Conservation (phyloP, 1,140 invertebrate species). For the Antheraea pernyi region DNA sequence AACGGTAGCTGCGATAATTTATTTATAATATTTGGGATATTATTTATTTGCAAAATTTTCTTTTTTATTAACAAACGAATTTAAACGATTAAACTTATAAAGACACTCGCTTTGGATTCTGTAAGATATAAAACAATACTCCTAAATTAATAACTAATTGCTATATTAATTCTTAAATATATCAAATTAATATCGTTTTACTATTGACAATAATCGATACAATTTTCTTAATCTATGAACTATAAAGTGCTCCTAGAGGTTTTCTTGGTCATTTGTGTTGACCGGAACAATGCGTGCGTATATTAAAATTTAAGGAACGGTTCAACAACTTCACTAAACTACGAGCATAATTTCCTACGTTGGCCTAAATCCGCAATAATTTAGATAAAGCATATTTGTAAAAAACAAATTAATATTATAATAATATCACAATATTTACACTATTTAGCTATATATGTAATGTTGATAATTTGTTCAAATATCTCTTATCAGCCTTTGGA, state of each 20-base stretch:
- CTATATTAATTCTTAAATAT: neutral
- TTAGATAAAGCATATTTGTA: slow-evolving; percentile 25
- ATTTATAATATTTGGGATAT: too few relatives aligned
- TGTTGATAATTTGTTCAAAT: slow-evolving; percentile 33
- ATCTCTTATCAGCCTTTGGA: slow-evolving; percentile 38
- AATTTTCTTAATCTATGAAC: neutral
- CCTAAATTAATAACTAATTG: neutral
- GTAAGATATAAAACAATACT: neutral
- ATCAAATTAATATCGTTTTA: neutral
- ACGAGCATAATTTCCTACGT: slow-evolving; percentile 19
- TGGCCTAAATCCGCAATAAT: slow-evolving; percentile 34
- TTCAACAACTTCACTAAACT: neutral
- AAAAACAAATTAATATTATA: slow-evolving; percentile 33
- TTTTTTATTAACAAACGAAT: too few relatives aligned
- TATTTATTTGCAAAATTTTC: too few relatives aligned
- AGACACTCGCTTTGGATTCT: too few relatives aligned
- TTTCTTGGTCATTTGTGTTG: neutral
- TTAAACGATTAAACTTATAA: too few relatives aligned
- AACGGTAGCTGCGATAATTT: too few relatives aligned
- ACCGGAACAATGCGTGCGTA: slow-evolving; percentile 1
- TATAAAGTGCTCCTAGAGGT: neutral
- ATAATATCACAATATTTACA: slow-evolving; percentile 40
- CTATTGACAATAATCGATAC: neutral
- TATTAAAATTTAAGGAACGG: neutral
- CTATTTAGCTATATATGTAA: slow-evolving; percentile 22